Conservation (phyloP, 2,113 vertebrate genomes). For the Sclerurus mexicanus region DNA sequence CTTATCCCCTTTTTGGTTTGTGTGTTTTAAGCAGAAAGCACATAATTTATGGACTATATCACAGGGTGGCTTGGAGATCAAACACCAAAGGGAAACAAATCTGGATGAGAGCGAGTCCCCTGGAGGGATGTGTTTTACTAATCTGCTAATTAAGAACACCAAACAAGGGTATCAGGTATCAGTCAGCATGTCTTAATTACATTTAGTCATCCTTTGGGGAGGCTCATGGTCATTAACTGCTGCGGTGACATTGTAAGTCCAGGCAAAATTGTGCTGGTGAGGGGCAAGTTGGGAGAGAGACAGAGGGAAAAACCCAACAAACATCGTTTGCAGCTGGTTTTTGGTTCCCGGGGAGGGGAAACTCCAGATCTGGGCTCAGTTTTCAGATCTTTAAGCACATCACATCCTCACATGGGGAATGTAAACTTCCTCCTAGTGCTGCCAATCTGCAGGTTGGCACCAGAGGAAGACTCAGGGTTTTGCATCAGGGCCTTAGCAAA, state of each 20-base stretch:
- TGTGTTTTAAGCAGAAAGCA: not conserved
- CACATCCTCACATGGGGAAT: not conserved
- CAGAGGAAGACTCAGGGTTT: not conserved
- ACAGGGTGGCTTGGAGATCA: not conserved
- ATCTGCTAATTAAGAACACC: not conserved
- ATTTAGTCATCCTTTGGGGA: not conserved
- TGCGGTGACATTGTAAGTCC: not conserved
- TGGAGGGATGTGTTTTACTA: not conserved
- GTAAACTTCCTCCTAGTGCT: not conserved
- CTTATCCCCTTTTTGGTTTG: not conserved
- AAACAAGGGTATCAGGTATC: not conserved
- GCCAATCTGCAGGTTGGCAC: not conserved
- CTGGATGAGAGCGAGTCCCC: not conserved
- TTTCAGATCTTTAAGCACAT: not conserved
- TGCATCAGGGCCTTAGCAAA: not conserved
- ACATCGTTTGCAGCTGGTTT: too few relatives aligned
- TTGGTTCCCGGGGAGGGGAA: too few relatives aligned
- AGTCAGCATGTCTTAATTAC: slow-evolving; percentile 23
- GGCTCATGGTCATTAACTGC: not conserved
- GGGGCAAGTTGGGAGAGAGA: not conserved
- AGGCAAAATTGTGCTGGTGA: not conserved
- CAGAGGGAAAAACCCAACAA: not conserved
- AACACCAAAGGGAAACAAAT: not conserved
- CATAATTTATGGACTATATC: not conserved
- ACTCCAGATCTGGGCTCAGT: not conserved